phyloP scores from a whole-genome alignment of 2,888 invertebrate species.

The Yponomeuta cagnagella region DNA sequence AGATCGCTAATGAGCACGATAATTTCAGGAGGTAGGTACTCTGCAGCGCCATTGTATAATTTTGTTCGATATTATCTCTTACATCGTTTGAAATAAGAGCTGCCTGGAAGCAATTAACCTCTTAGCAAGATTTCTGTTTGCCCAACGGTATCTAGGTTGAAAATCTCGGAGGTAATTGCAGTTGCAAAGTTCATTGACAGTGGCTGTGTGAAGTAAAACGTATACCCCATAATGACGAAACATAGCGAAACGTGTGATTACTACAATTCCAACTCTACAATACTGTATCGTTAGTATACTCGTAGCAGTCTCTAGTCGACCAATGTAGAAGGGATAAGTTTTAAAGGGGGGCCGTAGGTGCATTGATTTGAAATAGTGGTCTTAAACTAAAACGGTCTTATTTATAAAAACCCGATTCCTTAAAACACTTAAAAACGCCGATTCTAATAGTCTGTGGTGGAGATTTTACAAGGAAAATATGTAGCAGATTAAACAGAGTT shows the following conservation, averaged over 20 bases:
- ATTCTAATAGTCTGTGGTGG: too few species aligned
- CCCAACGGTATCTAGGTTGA: slow-evolving; percentile 3
- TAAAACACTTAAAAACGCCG: too few species aligned
- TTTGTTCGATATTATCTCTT: background rate
- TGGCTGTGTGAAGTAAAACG: background rate
- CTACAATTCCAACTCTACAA: background rate
- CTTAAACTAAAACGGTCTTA: too few species aligned
- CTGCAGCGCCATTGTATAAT: background rate
- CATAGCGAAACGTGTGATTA: background rate
- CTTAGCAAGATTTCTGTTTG: background rate
- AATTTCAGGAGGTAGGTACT: slow-evolving; percentile 3
- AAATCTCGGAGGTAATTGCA: background rate
- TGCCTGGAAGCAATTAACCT: background rate
- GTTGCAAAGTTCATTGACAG: slow-evolving; percentile 3
- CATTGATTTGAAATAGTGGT: too few species aligned
- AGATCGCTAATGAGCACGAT: background rate
- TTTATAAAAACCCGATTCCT: too few species aligned
- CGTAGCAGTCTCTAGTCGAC: too few species aligned
- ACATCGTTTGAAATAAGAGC: background rate
- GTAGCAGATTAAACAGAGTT: too few species aligned
- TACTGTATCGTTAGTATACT: too few species aligned
- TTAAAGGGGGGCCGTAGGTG: too few species aligned
- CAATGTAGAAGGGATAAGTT: too few species aligned
- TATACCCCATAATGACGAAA: background rate
- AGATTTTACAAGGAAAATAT: too few species aligned